Base-by-base conservation (phyloP, 35 echinoderm and acorn worm genomes). In the Anneissia japonica region DNA sequence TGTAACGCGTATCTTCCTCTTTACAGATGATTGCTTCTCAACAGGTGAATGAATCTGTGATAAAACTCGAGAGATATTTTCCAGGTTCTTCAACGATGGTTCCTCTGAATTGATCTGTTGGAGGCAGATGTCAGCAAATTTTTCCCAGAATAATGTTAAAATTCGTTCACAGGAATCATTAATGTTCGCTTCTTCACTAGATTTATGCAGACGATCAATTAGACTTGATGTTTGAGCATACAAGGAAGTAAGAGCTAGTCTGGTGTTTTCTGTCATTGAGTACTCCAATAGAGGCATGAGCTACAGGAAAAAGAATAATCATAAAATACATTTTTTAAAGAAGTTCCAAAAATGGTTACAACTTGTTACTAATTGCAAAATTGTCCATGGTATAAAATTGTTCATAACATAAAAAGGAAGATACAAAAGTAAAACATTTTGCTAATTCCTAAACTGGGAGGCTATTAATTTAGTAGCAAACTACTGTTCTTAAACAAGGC, bases 141-240 rank as follows among this genome's bases (percentile, higher is more conserved):
- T 89, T 35, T 38, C 35, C 96, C 96, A 99, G 34, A 99, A 85
- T 10, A 46, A 34, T 36, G 86, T 41, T 21, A 91, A 55, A 79
- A 88, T 46, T 16, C 81, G 74, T 23, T 77, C 74, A 5, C 86
- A 85, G 19, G 79, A n/a, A 34, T 82, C 56, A 19, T 81, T 80
- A 26, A 36, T 81, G n/a, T 38, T 7, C 21, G 41, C 46, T 76
- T 89, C 81, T 64, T 64, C 51, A 23, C 26, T 64, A 26, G 51
- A 23, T 82, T 94, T 94, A 32, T 86, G 39, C 30, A 99, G 81
- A 45, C 94, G 90, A n/a, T 83, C 34, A 30, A 99, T 46, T 31
- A 99, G 89, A 76, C 86, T 88, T 30, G 92, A 88, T 0, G 81
- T 87, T 39, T 99, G 96, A 16, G 83, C 34, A 39, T 82, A 99